A percentile compares a stretch with the other conserved stretches of the same genome.
phyloP scores from a whole-genome alignment of 1,140 invertebrate genomes.

The Trichonephila clavipes region DNA sequence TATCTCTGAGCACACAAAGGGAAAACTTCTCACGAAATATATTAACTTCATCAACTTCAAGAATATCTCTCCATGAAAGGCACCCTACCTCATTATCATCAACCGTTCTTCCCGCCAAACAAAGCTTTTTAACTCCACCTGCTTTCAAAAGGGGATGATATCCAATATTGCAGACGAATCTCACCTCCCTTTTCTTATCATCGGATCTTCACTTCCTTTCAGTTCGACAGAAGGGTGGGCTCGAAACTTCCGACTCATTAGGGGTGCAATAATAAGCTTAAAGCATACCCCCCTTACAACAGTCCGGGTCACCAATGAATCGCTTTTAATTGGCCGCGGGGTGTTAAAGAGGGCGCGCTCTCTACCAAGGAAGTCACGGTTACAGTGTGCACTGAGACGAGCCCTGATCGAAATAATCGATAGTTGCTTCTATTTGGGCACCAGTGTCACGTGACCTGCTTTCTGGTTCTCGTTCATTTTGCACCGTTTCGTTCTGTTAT shows the following conservation, averaged over 20 bases:
- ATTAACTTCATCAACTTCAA: too few species aligned
- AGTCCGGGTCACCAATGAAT: not conserved
- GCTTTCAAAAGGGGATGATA: not conserved
- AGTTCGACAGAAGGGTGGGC: not conserved
- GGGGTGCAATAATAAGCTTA: conserved; percentile 16
- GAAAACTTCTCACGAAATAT: too few species aligned
- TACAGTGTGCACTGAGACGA: not conserved
- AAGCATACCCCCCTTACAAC: conserved; percentile 1
- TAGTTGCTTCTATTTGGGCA: conserved; percentile 28
- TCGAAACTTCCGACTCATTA: conserved; percentile 7
- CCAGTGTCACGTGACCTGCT: not conserved
- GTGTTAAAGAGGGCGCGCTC: not conserved
- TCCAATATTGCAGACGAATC: not conserved
- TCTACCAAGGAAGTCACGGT: not conserved
- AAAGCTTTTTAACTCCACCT: too few species aligned
- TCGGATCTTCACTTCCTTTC: conserved; percentile 6
- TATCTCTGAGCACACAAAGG: too few species aligned
- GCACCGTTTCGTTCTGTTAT: too few species aligned
- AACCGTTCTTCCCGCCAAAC: too few species aligned
- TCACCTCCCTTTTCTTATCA: not conserved
- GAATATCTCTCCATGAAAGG: too few species aligned
- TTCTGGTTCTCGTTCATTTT: not conserved
- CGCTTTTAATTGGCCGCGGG: conserved; percentile 2
- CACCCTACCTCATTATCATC: too few species aligned
- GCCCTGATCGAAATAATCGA: not conserved